Evolutionary conservation across 2,888 invertebrate genomes (phyloP).

Genomic region (Stenoptilia bipunctidactyla): DNA sequence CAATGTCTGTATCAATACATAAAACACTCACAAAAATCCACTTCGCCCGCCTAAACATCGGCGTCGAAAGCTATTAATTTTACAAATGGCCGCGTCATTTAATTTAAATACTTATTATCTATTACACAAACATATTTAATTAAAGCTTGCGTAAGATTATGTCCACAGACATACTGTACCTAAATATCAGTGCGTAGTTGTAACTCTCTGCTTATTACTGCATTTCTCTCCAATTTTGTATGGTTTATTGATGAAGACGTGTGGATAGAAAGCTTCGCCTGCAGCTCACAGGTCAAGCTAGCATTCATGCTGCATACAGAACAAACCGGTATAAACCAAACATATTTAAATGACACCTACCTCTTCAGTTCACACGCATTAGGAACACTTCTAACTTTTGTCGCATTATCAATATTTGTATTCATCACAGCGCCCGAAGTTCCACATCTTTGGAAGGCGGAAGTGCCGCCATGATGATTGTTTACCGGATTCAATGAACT

Average conservation of each 20-base stretch:
- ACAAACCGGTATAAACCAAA: neutral
- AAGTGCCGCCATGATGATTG: constrained; percentile 35
- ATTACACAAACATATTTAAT: no score
- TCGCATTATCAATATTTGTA: neutral
- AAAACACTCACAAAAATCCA: no score
- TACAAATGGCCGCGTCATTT: no score
- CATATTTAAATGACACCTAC: neutral
- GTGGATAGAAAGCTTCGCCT: neutral
- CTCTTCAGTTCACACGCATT: neutral
- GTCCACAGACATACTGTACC: no score
- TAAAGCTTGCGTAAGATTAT: no score
- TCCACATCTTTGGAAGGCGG: constrained; percentile 38
- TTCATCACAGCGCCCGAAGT: neutral
- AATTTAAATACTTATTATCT: no score
- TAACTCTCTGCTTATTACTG: no score
- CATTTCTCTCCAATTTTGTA: neutral
- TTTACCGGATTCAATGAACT: constrained; percentile 57
- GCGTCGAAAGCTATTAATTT: no score
- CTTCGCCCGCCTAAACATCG: no score
- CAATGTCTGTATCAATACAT: no score
- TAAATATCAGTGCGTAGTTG: no score
- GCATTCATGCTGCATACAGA: neutral
- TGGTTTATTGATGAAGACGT: constrained; percentile 15
- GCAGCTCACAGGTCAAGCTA: neutral
- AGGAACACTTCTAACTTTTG: neutral